Evolutionary conservation across 2,797 vertebrate species (phyloP).

Genomic region (Carapus acus): DNA sequence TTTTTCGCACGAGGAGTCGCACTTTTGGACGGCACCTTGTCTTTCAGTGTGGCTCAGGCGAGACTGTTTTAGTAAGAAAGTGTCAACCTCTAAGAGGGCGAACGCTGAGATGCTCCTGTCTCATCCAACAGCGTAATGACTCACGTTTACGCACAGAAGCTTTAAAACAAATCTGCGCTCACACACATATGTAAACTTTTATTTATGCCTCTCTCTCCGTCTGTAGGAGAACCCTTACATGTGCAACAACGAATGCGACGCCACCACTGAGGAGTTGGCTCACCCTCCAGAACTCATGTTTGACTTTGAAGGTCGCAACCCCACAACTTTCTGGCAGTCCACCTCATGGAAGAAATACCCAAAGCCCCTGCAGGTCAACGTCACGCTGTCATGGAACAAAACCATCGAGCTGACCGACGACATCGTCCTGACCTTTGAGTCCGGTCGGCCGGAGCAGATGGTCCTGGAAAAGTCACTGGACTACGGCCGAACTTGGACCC

Average conservation of each 20-base stretch:
- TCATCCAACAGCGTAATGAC: too few relatives aligned
- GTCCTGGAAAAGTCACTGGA: slow-evolving; percentile 96
- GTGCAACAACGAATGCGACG: slow-evolving; percentile 99
- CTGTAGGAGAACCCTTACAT: slow-evolving; percentile 95
- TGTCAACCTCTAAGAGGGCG: too few relatives aligned
- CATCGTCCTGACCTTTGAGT: slow-evolving; percentile 95
- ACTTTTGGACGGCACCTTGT: too few relatives aligned
- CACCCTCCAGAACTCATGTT: slow-evolving; percentile 96
- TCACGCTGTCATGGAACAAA: slow-evolving; percentile 97
- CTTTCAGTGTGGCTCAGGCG: too few relatives aligned
- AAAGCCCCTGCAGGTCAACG: slow-evolving; percentile 90
- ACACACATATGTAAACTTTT: slow-evolving; percentile 8
- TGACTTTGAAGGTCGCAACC: slow-evolving; percentile 93
- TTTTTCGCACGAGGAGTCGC: too few relatives aligned
- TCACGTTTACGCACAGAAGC: too few relatives aligned
- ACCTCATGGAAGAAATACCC: slow-evolving; percentile 94
- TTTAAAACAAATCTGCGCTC: background rate
- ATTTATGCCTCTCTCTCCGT: slow-evolving; percentile 8
- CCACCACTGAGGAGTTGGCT: slow-evolving; percentile 87
- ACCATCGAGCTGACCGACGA: slow-evolving; percentile 96
- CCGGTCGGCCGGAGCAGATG: slow-evolving; percentile 96
- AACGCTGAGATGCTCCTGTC: too few relatives aligned
- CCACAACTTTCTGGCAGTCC: slow-evolving; percentile 97
- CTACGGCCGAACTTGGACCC: slow-evolving; percentile 94
- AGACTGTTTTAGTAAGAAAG: too few relatives aligned